Evolutionary conservation across 2,113 vertebrate genomes (phyloP).

Genomic region (Sinocyclocheilus anshuiensis): DNA sequence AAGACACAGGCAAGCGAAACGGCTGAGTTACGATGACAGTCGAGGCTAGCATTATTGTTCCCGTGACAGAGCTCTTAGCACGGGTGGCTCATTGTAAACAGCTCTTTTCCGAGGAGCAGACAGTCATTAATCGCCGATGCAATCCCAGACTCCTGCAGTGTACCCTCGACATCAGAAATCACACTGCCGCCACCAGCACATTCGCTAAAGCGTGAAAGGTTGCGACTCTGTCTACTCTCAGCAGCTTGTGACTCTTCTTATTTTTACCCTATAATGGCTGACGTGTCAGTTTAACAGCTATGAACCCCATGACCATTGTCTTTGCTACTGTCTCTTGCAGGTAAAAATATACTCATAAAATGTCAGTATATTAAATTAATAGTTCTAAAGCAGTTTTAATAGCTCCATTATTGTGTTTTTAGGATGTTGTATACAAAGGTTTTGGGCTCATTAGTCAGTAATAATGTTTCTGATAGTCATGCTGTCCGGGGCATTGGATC

Average conservation of each 20-base stretch:
- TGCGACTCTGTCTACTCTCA: constrained; percentile 57
- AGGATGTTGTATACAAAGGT: constrained; percentile 19
- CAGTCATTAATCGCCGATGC: constrained; percentile 75
- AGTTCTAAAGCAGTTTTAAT: constrained; percentile 40
- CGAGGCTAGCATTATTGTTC: constrained; percentile 77
- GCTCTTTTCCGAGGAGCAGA: constrained; percentile 66
- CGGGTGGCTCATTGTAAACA: constrained; percentile 75
- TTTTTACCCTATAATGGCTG: constrained; percentile 55
- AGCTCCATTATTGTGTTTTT: constrained; percentile 28
- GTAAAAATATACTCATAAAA: constrained; percentile 2
- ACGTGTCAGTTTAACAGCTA: constrained; percentile 51
- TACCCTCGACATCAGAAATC: constrained; percentile 72
- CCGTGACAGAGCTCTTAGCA: constrained; percentile 78
- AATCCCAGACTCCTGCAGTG: constrained; percentile 46
- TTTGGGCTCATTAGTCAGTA: constrained; percentile 16
- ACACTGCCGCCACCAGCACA: constrained; percentile 70
- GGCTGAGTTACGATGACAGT: constrained; percentile 76
- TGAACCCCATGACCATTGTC: constrained; percentile 29
- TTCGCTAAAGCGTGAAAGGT: constrained; percentile 62
- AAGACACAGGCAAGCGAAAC: constrained; percentile 72
- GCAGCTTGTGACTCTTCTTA: constrained; percentile 61
- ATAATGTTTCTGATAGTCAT: not conserved
- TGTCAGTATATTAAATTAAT: constrained; percentile 28
- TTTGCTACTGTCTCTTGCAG: not conserved
- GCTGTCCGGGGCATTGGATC: not conserved